Evolutionary conservation across 2,113 vertebrate species (phyloP).

Genomic region (Platysternon megacephalum): DNA sequence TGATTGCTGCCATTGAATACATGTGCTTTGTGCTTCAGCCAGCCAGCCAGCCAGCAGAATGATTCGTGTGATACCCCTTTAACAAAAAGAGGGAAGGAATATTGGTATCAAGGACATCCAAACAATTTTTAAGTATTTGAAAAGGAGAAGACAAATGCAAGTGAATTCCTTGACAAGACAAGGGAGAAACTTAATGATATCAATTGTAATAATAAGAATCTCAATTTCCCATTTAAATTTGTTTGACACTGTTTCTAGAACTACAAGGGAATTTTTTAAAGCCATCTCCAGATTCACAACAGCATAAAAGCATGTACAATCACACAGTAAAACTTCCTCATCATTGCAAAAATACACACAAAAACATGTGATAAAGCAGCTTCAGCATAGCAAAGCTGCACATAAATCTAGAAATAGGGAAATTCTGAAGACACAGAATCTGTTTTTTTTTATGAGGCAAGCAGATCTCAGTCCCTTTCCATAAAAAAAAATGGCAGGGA

Average conservation of each 20-base stretch:
- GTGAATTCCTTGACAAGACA: not conserved
- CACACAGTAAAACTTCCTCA: not conserved
- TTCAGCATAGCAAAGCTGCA: not conserved
- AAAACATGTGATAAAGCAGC: not conserved
- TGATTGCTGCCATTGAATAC: not conserved
- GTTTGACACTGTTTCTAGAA: not conserved
- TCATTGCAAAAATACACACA: not conserved
- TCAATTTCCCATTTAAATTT: not conserved
- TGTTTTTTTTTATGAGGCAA: not conserved
- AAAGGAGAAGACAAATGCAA: not conserved
- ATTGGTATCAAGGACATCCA: not conserved
- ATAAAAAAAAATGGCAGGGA: not conserved
- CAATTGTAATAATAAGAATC: not conserved
- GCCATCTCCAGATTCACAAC: not conserved
- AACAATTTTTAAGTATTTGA: not conserved
- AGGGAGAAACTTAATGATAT: not conserved
- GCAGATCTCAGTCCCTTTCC: not conserved
- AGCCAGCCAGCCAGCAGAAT: not conserved
- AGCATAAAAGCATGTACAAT: not conserved
- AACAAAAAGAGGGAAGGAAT: not conserved
- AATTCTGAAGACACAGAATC: not conserved
- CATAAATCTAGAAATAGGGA: not conserved
- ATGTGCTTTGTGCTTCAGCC: not conserved
- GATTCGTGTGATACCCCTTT: not conserved
- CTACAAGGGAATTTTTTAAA: not conserved